These are phyloP conservation scores for Pristionchus entomophagus DNA, from an alignment of 2,888 invertebrate genomes.

Conservation along the genomic window DNA sequence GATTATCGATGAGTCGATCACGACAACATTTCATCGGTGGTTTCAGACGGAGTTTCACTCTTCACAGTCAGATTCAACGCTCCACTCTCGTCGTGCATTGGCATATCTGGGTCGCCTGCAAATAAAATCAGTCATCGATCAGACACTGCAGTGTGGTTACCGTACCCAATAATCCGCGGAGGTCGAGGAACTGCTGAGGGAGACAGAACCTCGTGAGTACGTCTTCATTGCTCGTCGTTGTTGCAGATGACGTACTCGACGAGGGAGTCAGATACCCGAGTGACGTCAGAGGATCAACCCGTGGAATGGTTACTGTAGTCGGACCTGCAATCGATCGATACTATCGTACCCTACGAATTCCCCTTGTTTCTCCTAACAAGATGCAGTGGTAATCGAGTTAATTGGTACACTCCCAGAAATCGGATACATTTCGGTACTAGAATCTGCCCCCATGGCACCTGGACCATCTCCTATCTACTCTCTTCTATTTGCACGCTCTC, in stretches of 20 bases:
- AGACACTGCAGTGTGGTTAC: neutral
- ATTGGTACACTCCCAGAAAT: constrained; percentile 26
- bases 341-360: neutral
- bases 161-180: constrained; percentile 36
- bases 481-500: neutral
- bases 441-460: neutral
- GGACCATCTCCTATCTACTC: neutral
- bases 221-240: neutral
- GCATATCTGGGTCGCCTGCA: neutral
- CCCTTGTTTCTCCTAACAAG: neutral
- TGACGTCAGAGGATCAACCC: constrained; percentile 3
- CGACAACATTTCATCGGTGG: neutral
- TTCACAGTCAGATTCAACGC: constrained; percentile 33
- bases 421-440: constrained; percentile 11
- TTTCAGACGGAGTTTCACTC: neutral
- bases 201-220: constrained; percentile 17
- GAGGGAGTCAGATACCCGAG: constrained; percentile 31
- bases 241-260: constrained; percentile 2
- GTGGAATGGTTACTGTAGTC: constrained; percentile 14
- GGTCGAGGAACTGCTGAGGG: constrained; percentile 8
- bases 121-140: neutral
- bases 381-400: constrained; percentile 10
- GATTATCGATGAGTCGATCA: neutral
- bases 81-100: neutral
- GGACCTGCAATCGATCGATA: neutral